phyloP scores from a whole-genome alignment of 2,113 vertebrate genomes.

The Rhinoderma darwinii region DNA sequence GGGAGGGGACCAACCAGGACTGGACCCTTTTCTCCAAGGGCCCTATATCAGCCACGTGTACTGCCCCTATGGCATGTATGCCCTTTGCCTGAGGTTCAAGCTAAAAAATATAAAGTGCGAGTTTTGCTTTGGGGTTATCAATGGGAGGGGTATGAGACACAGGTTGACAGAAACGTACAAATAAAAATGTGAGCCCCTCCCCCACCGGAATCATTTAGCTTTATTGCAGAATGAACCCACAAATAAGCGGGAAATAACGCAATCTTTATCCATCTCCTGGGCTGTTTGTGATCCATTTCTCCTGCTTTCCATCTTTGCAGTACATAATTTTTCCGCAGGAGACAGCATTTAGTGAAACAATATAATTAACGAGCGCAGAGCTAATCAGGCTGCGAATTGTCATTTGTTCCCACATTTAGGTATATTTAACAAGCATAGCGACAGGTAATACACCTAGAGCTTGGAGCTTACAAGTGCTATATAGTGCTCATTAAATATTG shows the following conservation, averaged over 20 bases:
- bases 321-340: neutral
- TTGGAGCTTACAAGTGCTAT: neutral
- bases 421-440: slow-evolving; percentile 1
- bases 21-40: no score
- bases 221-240: neutral
- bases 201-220: no score
- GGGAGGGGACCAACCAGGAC: no score
- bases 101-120: no score
- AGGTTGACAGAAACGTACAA: no score
- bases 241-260: neutral
- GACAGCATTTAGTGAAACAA: neutral
- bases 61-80: no score
- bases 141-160: no score
- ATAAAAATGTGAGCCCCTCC: no score
- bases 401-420: slow-evolving; percentile 19
- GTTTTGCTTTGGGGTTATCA: no score
- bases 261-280: no score
- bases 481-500: slow-evolving; percentile 41
- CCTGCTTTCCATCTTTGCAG: neutral
- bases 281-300: neutral
- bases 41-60: no score
- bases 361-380: neutral
- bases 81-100: no score
- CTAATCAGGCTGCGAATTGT: slow-evolving; percentile 8
- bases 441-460: neutral